Base-by-base conservation (phyloP, 1,140 invertebrate species). In the Leptinotarsa defecta region DNA sequence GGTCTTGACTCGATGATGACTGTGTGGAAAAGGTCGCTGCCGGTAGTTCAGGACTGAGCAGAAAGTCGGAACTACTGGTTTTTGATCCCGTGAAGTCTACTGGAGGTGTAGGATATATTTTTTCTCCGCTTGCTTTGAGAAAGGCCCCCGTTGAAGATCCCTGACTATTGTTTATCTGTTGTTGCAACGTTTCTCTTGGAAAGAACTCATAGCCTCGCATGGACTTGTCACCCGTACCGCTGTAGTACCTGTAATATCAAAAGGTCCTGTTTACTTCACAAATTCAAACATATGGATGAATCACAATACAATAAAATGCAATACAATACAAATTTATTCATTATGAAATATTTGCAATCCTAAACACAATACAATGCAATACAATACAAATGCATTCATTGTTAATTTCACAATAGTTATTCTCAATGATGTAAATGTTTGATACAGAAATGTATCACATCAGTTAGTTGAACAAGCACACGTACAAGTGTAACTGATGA, bases 181-280 rank as follows among this genome's bases (percentile, higher is more conserved):
- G 89, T 72, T 92, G 91, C 8, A 92, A 87, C 3, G 89, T 88
- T 82, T 94, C 91, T 48, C 92, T 84, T 0, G 92, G 92, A 76
- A 94, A 90, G 78, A 92, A 94, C 79, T 94, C 92, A 82, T 93
- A 94, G 11, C 92, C 92, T 64, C 92, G 86, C 87, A 92, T 92
- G 11, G 90, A 91, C 81, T 94, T 93, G 78, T 92, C 91, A 0
- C 92, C 92, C 11, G 92, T 92, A 22, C 92, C 90, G 73, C 91
- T 91, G 82, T 93, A 95, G 82, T 94, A 96, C 19, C 94, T 78
- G n/a, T 17, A 69, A 69, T 11, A 43, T 43, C 34, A 43, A 3
- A 43, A 43, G 0, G 34, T 43, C 34, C 8, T 43, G 8, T 43
- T 11, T 2, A 43, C 34, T 43, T 3, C 34, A 43, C 34, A 43